Conservation (phyloP, 2,113 vertebrate genomes). For the Pagrus major region DNA sequence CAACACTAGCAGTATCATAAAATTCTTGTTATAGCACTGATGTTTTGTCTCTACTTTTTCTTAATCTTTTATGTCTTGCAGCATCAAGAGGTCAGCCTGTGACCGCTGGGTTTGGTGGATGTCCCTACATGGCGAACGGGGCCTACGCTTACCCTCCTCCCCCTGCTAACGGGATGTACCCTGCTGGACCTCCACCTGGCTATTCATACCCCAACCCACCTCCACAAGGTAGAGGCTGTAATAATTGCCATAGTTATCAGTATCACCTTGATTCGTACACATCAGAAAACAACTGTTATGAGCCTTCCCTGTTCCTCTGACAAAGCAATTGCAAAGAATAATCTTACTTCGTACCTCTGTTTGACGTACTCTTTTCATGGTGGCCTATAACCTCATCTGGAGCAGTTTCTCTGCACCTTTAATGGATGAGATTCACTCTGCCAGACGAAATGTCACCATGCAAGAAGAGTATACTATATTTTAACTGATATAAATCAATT, state of each 20-base stretch:
- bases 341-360: no score
- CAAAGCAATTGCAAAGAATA: no score
- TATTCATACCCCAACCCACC: conserved; percentile 89
- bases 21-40: neutral
- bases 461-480: no score
- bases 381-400: no score
- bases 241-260: fast-evolving
- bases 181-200: conserved; percentile 85
- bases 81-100: conserved; percentile 94
- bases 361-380: no score
- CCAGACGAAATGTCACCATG: no score
- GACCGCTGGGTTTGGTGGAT: conserved; percentile 85
- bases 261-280: neutral
- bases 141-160: conserved; percentile 88
- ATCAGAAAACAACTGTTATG: no score
- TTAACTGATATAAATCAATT: no score
- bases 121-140: conserved; percentile 93
- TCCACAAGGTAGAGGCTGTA: conserved; percentile 56
- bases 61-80: conserved; percentile 75
- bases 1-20: no score
- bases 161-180: conserved; percentile 89
- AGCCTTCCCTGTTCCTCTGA: no score
- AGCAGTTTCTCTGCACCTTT: no score
- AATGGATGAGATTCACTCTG: no score
- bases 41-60: neutral